Conservation (phyloP, 2,113 vertebrate genomes). For the Cisticola juncidis region DNA sequence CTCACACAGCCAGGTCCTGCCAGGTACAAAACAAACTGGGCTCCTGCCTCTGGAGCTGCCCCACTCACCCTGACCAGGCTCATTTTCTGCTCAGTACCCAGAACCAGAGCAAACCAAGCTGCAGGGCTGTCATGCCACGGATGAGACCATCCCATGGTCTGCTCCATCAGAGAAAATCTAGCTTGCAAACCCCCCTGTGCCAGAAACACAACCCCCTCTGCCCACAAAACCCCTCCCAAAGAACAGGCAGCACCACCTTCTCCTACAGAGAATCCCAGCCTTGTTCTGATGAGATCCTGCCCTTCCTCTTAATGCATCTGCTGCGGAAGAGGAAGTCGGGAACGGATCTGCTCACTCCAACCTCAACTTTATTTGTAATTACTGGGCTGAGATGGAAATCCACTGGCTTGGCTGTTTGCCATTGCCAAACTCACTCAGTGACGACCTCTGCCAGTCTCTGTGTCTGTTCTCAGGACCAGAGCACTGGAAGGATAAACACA, state of each 20-base stretch:
- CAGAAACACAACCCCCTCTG: background rate
- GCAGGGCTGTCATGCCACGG: rapidly evolving
- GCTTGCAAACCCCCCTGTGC: rapidly evolving
- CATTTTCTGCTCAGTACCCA: background rate
- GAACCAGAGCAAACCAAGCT: rapidly evolving
- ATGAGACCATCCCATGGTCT: background rate
- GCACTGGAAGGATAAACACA: background rate
- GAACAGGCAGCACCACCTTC: background rate
- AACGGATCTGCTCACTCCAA: background rate
- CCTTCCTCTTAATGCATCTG: background rate
- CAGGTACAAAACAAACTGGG: background rate
- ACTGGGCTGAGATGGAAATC: background rate
- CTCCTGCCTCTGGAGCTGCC: background rate
- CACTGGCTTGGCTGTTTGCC: background rate
- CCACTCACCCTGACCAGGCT: background rate
- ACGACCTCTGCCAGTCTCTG: background rate
- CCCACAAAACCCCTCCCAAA: background rate
- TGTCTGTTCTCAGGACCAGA: background rate
- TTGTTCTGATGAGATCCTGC: background rate
- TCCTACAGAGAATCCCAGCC: background rate
- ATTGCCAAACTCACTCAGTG: rapidly evolving
- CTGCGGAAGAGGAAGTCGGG: background rate
- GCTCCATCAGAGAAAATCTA: background rate
- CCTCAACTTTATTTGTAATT: background rate
- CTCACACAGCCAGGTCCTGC: background rate